Evolutionary conservation across 2,113 vertebrate species (phyloP).

Genomic region (Dissostichus mawsoni): DNA sequence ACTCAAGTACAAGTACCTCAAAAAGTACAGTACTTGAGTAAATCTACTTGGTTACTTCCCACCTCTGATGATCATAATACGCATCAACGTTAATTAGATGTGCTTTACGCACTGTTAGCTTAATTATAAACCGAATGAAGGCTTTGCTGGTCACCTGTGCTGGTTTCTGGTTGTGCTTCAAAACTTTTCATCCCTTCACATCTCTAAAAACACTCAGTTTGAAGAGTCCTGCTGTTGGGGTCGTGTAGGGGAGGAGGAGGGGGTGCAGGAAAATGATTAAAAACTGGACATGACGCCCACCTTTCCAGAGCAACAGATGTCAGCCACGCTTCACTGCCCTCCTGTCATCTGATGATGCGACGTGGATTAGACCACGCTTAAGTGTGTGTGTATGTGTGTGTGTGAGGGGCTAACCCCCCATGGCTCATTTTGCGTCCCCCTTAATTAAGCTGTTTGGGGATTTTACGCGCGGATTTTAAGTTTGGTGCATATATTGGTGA

Average conservation of each 20-base stretch:
- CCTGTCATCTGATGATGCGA: conserved; percentile 70
- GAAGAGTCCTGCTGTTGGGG: too few species aligned
- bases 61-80: too few species aligned
- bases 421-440: not conserved
- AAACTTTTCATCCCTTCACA: conserved; percentile 38
- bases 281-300: conserved; percentile 59
- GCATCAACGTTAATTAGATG: too few species aligned
- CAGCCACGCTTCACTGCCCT: conserved; percentile 68
- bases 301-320: conserved; percentile 81
- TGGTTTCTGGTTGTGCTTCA: not conserved
- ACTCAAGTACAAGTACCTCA: too few species aligned
- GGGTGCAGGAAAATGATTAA: conserved; percentile 26
- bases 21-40: too few species aligned
- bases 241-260: too few species aligned
- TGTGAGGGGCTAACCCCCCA: not conserved
- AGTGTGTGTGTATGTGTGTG: conserved; percentile 7
- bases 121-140: conserved; percentile 2
- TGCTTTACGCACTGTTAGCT: not conserved
- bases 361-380: conserved; percentile 68
- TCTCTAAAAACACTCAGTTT: not conserved
- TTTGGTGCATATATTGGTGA: too few species aligned
- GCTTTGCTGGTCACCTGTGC: conserved; percentile 37
- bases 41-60: too few species aligned
- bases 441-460: not conserved
- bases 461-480: conserved; percentile 32